Percentiles rank a stretch among this genome's conserved stretches.
Evolutionary conservation across 2,113 vertebrate species (phyloP).

Genomic region (Protobothrops mucrosquamatus): DNA sequence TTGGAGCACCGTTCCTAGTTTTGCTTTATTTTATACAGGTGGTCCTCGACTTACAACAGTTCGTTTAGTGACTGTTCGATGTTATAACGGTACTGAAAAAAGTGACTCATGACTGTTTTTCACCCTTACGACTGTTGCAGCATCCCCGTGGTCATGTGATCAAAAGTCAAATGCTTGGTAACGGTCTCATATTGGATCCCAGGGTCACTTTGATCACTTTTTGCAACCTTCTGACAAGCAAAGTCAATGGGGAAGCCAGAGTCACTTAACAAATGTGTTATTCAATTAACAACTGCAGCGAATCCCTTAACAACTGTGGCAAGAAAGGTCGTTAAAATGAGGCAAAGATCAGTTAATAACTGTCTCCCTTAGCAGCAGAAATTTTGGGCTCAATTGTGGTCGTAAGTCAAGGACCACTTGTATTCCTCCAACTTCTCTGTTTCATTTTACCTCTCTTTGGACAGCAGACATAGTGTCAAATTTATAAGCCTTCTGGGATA

Average conservation of each 20-base stretch:
- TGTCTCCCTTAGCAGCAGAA: neutral
- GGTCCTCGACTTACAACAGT: neutral
- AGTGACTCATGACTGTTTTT: neutral
- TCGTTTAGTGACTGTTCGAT: neutral
- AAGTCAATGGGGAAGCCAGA: neutral
- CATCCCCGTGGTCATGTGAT: neutral
- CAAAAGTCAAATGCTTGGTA: neutral
- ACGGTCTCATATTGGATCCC: neutral
- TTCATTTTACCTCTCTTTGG: neutral
- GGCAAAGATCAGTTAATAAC: neutral
- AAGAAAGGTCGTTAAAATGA: neutral
- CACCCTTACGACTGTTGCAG: neutral
- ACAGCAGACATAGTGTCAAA: neutral
- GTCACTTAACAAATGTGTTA: neutral
- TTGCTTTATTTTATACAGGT: neutral
- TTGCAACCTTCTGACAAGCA: neutral
- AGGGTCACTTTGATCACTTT: neutral
- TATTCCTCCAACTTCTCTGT: neutral
- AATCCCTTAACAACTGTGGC: neutral
- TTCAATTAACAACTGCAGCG: neutral
- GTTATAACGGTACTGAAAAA: neutral
- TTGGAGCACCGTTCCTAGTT: conserved; percentile 1
- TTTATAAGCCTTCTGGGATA: neutral
- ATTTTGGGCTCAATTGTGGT: neutral
- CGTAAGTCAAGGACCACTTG: neutral